phyloP scores from a whole-genome alignment of 2,888 invertebrate species.

The Athalia circularis region DNA sequence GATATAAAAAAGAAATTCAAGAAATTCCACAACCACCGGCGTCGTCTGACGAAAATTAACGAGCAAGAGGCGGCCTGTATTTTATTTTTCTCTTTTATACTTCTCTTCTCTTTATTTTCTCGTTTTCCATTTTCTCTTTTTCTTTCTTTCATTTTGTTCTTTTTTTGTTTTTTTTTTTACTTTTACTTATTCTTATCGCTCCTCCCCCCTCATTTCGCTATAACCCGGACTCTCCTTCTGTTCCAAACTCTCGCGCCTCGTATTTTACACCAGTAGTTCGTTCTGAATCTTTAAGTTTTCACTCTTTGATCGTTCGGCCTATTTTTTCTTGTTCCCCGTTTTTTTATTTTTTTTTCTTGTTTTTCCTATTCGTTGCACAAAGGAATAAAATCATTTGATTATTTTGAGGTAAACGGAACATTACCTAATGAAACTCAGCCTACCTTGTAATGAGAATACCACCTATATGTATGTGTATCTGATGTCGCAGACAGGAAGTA shows the following conservation, averaged over 20 bases:
- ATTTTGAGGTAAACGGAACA: no score
- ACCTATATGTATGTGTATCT: no score
- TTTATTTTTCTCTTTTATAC: constrained; percentile 5
- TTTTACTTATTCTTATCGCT: no score
- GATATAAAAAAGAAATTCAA: not conserved
- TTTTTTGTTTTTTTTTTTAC: not conserved
- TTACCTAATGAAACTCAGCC: no score
- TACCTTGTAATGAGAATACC: no score
- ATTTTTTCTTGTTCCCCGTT: no score
- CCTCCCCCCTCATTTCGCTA: no score
- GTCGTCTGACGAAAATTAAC: constrained; percentile 19
- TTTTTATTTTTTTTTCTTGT: not conserved
- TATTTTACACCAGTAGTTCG: no score
- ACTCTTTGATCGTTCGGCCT: not conserved
- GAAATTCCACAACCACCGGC: not conserved
- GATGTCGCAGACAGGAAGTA: no score
- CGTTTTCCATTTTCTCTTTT: not conserved
- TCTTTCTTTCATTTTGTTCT: no score
- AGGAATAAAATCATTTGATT: not conserved
- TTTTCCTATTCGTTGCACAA: not conserved
- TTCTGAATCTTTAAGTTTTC: not conserved
- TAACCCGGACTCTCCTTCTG: no score
- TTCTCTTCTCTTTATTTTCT: not conserved
- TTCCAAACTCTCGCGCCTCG: no score
- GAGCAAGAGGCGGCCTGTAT: not conserved